phyloP scores from a whole-genome alignment of 2,888 invertebrate species.

The Heliconius hortense region DNA sequence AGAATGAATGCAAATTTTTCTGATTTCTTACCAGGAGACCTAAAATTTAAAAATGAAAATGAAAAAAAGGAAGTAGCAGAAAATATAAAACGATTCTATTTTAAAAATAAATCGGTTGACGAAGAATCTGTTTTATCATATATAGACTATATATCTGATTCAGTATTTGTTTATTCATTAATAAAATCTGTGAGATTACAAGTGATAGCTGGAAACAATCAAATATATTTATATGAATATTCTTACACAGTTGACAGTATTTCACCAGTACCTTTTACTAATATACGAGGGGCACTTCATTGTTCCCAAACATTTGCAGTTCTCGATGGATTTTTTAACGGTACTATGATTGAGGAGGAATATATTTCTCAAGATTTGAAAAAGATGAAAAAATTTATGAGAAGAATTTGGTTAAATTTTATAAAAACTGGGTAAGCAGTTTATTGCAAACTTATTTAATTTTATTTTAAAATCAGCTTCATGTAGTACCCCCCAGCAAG shows the following conservation, averaged over 20 bases:
- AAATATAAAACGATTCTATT: constrained; percentile 53
- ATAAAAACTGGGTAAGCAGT: constrained; percentile 42
- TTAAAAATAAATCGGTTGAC: constrained; percentile 49
- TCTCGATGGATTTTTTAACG: constrained; percentile 34
- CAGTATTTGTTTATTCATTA: constrained; percentile 49
- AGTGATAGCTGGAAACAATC: constrained; percentile 45
- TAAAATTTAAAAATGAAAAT: constrained; percentile 51
- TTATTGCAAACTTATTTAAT: not conserved
- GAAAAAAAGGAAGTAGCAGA: constrained; percentile 52
- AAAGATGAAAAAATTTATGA: constrained; percentile 46
- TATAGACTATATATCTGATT: constrained; percentile 57
- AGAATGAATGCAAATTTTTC: constrained; percentile 61
- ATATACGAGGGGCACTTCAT: constrained; percentile 52
- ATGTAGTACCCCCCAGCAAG: too few relatives aligned
- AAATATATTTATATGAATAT: constrained; percentile 56
- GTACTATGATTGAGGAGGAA: constrained; percentile 45
- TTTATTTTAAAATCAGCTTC: too few relatives aligned
- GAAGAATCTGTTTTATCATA: constrained; percentile 44
- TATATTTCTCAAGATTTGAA: constrained; percentile 44
- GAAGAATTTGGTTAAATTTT: constrained; percentile 45
- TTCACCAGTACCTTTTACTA: constrained; percentile 48
- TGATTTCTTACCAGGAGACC: constrained; percentile 58
- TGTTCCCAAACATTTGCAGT: constrained; percentile 50
- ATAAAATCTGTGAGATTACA: constrained; percentile 49
- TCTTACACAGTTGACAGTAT: constrained; percentile 50